These are phyloP conservation scores for Centroberyx gerrardi DNA, from an alignment of 2,797 vertebrate genomes.

Conservation along the genomic window DNA sequence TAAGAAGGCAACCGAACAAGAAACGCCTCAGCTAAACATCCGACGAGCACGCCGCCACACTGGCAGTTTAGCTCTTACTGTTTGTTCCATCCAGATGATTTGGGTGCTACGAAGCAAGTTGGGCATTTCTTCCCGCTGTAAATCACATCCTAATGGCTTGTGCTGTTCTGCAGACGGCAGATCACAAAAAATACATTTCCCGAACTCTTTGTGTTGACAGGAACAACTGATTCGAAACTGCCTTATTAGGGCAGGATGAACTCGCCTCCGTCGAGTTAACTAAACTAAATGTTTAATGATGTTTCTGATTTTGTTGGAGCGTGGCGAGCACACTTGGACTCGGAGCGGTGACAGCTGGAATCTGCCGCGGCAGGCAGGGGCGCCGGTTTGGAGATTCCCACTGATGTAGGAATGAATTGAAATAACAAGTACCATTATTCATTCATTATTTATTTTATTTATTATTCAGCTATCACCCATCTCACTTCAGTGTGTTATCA, in stretches of 20 bases:
- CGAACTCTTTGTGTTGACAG: constrained; percentile 18
- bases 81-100: constrained; percentile 51
- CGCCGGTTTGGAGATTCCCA: background rate
- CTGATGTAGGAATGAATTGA: constrained; percentile 23
- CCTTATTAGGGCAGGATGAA: constrained; percentile 19
- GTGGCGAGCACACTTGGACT: background rate
- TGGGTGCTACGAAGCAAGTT: constrained; percentile 7
- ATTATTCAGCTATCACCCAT: constrained; percentile 36
- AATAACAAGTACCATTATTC: constrained; percentile 42
- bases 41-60: constrained; percentile 28
- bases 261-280: constrained; percentile 1
- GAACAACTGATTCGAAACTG: constrained; percentile 24
- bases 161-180: background rate
- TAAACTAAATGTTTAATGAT: constrained; percentile 44
- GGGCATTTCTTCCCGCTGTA: background rate
- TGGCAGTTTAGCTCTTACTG: constrained; percentile 57
- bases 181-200: constrained; percentile 28
- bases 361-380: constrained; percentile 9
- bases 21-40: constrained; percentile 25
- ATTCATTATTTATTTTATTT: constrained; percentile 36
- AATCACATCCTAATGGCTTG: constrained; percentile 15
- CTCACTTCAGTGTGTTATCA: background rate
- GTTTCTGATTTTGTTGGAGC: constrained; percentile 20
- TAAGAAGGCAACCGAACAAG: constrained; percentile 20
- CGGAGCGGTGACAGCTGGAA: constrained; percentile 24